Evolutionary conservation across 2,797 vertebrate genomes (phyloP).

Genomic region (Babyrousa celebensis): DNA sequence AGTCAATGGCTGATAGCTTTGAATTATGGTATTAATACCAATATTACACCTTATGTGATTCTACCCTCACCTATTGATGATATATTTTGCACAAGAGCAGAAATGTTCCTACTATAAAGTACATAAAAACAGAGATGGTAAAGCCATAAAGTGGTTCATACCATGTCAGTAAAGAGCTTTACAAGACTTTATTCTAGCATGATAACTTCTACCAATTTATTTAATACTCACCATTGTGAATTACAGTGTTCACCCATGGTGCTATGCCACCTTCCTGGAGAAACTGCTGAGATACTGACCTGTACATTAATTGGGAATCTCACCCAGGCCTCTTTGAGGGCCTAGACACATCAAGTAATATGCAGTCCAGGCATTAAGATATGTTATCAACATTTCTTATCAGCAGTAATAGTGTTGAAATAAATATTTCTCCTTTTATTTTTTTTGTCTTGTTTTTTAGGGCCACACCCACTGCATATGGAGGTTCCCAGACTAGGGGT

Average conservation of each 20-base stretch:
- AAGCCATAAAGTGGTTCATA: not conserved
- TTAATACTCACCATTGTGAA: not conserved
- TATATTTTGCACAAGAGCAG: constrained; percentile 41
- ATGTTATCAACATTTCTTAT: not conserved
- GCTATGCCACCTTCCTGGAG: not conserved
- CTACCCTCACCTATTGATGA: not conserved
- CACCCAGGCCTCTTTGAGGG: not conserved
- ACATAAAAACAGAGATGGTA: not conserved
- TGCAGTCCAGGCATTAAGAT: constrained; percentile 2
- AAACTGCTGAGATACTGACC: not conserved
- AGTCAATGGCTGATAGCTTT: constrained; percentile 4
- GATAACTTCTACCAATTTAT: constrained; percentile 46
- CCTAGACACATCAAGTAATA: not conserved
- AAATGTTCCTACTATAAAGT: constrained; percentile 47
- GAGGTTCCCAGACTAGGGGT: no score
- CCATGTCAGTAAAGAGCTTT: not conserved
- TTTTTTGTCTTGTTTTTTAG: no score
- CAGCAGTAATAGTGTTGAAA: not conserved
- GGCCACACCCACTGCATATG: no score
- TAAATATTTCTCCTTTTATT: constrained; percentile 17
- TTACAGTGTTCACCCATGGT: not conserved
- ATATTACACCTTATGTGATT: not conserved
- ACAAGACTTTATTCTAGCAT: not conserved
- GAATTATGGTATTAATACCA: not conserved
- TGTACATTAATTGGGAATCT: not conserved